Conservation (phyloP, 2,797 vertebrate species). For the Chaenodraco wilsoni region DNA sequence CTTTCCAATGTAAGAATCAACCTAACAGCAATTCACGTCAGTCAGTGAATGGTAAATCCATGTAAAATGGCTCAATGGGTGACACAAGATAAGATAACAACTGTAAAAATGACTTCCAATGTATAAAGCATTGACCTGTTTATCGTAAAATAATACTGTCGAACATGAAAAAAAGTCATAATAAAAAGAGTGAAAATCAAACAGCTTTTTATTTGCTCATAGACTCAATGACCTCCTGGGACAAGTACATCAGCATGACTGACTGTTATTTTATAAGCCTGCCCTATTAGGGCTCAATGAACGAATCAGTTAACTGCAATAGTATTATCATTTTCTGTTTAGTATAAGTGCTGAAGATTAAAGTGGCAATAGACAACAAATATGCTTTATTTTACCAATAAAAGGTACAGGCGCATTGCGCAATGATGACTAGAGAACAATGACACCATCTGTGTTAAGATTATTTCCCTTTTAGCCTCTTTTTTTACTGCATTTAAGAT, state of each 20-base stretch:
- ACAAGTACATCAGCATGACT: not conserved
- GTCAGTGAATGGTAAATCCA: constrained; percentile 14
- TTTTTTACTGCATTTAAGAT: too few species aligned
- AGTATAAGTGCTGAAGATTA: not conserved
- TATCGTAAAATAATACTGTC: not conserved
- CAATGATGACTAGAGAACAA: too few species aligned
- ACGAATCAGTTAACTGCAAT: not conserved
- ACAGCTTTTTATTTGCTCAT: too few species aligned
- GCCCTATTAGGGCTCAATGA: not conserved
- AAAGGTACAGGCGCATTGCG: too few species aligned
- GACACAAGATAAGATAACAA: constrained; percentile 3
- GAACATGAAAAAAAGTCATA: not conserved
- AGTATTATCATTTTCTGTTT: not conserved
- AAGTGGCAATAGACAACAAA: not conserved
- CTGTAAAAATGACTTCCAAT: not conserved
- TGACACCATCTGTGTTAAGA: too few species aligned
- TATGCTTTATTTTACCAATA: too few species aligned
- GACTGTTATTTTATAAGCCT: not conserved
- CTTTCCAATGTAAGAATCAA: constrained; percentile 12
- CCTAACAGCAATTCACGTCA: constrained; percentile 39
- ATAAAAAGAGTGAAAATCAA: not conserved
- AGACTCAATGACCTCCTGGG: not conserved
- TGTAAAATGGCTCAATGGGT: constrained; percentile 25
- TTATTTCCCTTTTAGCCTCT: too few species aligned
- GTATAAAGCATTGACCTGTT: constrained; percentile 1